Base-by-base conservation (phyloP, 2,888 invertebrate genomes). In the Macrosiphum euphorbiae region DNA sequence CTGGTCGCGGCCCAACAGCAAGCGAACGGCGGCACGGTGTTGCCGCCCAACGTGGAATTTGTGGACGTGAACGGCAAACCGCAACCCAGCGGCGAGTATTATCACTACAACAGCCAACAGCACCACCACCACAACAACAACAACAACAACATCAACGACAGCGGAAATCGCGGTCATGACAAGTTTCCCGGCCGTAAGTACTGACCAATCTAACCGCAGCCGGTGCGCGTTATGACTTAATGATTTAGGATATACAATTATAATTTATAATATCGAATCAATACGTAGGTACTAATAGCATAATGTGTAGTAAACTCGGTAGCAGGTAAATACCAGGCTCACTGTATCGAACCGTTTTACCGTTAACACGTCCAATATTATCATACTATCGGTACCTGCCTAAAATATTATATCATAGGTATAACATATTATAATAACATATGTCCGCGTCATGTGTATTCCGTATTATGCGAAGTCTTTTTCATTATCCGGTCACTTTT, bases 1-100 rank as follows among this genome's bases (percentile, higher is more conserved):
- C 20, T 94, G n/a, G 61, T 47, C n/a, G 89, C 86, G 41, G 90
- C 90, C 8, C 90, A 86, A 41, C 90, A 90, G 16, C 90, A 94
- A 13, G 86, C 94, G 16, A 52, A 61, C 61, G 94, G 94, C 24
- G 58, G 50, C 20, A 26, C 8, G 0, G 35, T 41, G 90, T 78
- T 88, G 41, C 94, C 94, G 35, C 90, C 94, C 28, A 90, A 94
- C 52, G 94, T 94, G 50, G 90, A 90, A 67, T 5, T 94, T 28
- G n/a, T 94, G 8, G 90, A 94, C 41, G 86, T 90, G 16, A 58
- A 89, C 61, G 84, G 84, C 1, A 89, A 89, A 24, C 89, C 55
- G 35, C 92, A 78, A 58, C 44, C 44, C 44, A 20, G 67, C 1
- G 90, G 90, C 67, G 67, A 67, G 67, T 90, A 58, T 24, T 24